These are phyloP conservation scores for Megaceryle torquata DNA, from an alignment of 2,113 vertebrate genomes.

Conservation along the genomic window DNA sequence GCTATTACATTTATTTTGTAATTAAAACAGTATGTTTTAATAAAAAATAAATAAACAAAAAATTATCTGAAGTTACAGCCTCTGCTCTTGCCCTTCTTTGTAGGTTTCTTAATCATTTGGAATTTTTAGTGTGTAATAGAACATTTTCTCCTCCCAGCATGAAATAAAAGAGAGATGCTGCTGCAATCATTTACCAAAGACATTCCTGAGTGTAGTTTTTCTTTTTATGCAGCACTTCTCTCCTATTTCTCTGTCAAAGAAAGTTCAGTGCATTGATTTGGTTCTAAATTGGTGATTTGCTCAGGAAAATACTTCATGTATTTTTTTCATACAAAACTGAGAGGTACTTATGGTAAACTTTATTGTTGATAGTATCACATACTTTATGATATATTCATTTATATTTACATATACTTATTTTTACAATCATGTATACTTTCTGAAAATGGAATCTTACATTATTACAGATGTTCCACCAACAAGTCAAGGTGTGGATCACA, in stretches of 20 bases:
- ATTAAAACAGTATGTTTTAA: neutral
- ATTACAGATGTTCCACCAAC: constrained; percentile 92
- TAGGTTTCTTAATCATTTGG: neutral
- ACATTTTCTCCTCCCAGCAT: neutral
- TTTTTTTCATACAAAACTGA: neutral
- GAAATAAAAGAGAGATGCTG: neutral
- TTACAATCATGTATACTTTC: neutral
- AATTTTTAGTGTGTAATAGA: neutral
- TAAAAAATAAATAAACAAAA: too few species aligned
- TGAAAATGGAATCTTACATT: constrained; percentile 29
- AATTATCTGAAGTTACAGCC: neutral
- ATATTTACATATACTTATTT: neutral
- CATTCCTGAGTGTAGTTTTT: neutral
- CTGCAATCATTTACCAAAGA: neutral
- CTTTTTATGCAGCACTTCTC: neutral
- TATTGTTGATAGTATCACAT: neutral
- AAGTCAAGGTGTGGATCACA: constrained; percentile 96
- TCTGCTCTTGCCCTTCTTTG: neutral
- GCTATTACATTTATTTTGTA: neutral
- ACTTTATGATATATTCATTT: neutral
- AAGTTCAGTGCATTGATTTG: neutral
- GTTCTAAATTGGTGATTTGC: neutral
- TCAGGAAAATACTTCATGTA: neutral
- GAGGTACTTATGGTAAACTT: neutral
- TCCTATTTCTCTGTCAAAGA: neutral